These are phyloP conservation scores for Cinara cedri DNA, from an alignment of 2,888 invertebrate species.

Conservation along the genomic window DNA sequence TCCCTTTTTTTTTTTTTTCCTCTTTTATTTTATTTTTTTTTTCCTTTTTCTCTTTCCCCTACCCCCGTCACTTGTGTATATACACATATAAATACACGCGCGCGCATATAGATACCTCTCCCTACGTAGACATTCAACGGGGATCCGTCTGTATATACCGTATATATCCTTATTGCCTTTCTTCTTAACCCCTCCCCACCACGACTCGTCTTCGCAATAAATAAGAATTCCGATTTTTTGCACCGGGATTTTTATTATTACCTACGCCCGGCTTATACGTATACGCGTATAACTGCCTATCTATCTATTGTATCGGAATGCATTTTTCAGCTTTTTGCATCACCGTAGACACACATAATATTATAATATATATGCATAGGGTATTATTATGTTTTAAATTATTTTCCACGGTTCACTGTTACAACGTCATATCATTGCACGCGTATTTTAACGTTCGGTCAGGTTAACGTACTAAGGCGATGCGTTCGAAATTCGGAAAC, in stretches of 20 bases:
- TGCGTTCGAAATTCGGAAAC: too few relatives aligned
- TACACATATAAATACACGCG: not conserved
- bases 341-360: too few relatives aligned
- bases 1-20: not conserved
- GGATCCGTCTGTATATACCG: slow-evolving; percentile 53
- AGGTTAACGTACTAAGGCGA: too few relatives aligned
- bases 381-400: too few relatives aligned
- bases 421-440: too few relatives aligned
- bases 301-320: not conserved
- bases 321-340: not conserved
- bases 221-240: slow-evolving; percentile 50
- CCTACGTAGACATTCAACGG: slow-evolving; percentile 40
- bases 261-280: slow-evolving; percentile 30
- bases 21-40: too few relatives aligned
- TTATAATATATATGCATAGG: not conserved
- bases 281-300: not conserved
- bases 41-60: too few relatives aligned
- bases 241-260: slow-evolving; percentile 47
- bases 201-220: slow-evolving; percentile 50
- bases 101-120: slow-evolving; percentile 1
- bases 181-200: slow-evolving; percentile 9
- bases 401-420: too few relatives aligned
- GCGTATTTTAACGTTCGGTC: not conserved
- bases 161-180: slow-evolving; percentile 54
- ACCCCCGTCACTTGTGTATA: not conserved